Percentiles rank a stretch among this genome's conserved stretches.
These are phyloP conservation scores for Camponotus floridanus DNA, from an alignment of 1,140 invertebrate species.

Conservation along the genomic window DNA sequence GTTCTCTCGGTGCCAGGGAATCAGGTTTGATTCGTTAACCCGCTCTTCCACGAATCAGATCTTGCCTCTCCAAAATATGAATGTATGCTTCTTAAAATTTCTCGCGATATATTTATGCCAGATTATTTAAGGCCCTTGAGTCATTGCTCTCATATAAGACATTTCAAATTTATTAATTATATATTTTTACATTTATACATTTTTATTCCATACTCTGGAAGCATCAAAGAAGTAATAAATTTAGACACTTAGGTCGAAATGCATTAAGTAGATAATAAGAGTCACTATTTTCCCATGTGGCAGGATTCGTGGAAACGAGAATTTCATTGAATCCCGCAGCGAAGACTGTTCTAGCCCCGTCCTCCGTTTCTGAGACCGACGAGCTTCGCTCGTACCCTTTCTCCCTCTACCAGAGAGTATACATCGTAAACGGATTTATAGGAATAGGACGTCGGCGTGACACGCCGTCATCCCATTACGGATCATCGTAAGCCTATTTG, in stretches of 20 bases:
- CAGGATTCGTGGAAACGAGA: neutral
- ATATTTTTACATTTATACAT: neutral
- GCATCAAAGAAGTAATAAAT: neutral
- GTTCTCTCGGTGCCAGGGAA: neutral
- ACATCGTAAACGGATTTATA: constrained; percentile 75
- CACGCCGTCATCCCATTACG: constrained; percentile 79
- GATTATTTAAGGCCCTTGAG: too few species aligned
- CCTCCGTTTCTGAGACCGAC: neutral
- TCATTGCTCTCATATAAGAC: neutral
- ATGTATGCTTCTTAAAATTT: neutral
- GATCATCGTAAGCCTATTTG: constrained; percentile 82
- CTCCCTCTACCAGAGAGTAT: constrained; percentile 49
- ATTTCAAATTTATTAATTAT: neutral
- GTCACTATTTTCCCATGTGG: neutral
- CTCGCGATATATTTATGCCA: too few species aligned
- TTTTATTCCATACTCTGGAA: neutral
- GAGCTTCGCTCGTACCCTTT: constrained; percentile 23
- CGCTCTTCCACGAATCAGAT: constrained; percentile 8
- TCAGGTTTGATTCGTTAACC: constrained; percentile 30
- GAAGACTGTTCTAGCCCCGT: neutral
- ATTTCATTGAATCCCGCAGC: neutral
- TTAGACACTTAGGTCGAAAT: neutral
- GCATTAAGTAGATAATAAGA: neutral
- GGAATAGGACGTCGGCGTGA: constrained; percentile 70
- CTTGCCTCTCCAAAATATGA: neutral